phyloP scores from a whole-genome alignment of 2,888 invertebrate genomes.

The Tillus elongatus region DNA sequence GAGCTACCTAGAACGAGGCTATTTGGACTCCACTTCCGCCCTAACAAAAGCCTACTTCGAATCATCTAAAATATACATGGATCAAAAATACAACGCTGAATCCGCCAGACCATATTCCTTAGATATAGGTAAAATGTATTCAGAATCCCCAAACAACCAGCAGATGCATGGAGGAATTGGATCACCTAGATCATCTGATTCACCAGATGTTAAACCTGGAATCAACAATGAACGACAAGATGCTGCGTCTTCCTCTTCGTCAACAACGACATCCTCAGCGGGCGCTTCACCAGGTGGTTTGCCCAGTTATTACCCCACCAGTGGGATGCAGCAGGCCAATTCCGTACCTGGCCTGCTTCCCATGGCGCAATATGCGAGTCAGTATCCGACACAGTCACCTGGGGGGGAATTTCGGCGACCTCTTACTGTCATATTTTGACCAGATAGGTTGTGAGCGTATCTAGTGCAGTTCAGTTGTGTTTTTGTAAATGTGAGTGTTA shows the following conservation, averaged over 20 bases:
- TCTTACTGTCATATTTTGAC: slow-evolving; percentile 74
- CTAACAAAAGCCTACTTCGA: slow-evolving; percentile 64
- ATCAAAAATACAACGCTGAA: slow-evolving; percentile 42
- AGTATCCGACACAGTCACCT: slow-evolving; percentile 46
- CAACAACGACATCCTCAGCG: slow-evolving; percentile 50
- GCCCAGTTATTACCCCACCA: slow-evolving; percentile 49
- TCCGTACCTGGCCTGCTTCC: slow-evolving; percentile 48
- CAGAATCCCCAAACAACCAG: slow-evolving; percentile 44
- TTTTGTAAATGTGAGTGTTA: background rate
- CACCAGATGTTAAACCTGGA: slow-evolving; percentile 46
- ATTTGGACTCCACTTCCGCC: slow-evolving; percentile 57
- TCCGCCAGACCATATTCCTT: slow-evolving; percentile 43
- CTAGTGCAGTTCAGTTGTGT: background rate
- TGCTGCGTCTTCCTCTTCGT: slow-evolving; percentile 49
- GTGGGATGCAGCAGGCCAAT: slow-evolving; percentile 41
- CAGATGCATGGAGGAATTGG: slow-evolving; percentile 28
- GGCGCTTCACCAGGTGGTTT: slow-evolving; percentile 53
- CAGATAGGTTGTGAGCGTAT: slow-evolving; percentile 47
- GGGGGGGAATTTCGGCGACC: slow-evolving; percentile 66
- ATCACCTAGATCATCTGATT: slow-evolving; percentile 48
- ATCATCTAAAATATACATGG: slow-evolving; percentile 65
- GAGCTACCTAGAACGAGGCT: slow-evolving; percentile 53
- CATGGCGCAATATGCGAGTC: slow-evolving; percentile 57
- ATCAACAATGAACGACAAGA: slow-evolving; percentile 50
- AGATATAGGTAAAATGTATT: slow-evolving; percentile 60